Evolutionary conservation across 2,797 vertebrate genomes (phyloP).

Genomic region (Ataeniobius toweri): DNA sequence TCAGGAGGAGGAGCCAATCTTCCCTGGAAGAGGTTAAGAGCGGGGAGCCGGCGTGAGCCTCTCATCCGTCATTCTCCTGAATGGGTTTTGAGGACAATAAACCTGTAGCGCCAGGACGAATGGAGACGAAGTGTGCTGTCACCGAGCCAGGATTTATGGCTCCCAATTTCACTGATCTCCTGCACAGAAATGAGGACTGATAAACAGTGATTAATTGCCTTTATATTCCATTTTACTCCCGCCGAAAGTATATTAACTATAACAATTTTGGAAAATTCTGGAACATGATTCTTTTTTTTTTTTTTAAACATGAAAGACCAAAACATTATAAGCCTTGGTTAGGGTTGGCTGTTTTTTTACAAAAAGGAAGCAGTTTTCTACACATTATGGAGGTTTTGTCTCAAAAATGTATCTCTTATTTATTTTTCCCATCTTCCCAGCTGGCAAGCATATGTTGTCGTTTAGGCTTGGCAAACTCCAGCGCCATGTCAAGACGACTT

Average conservation of each 20-base stretch:
- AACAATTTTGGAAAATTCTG: constrained; percentile 70
- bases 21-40: constrained; percentile 69
- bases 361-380: constrained; percentile 36
- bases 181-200: constrained; percentile 85
- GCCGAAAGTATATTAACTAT: constrained; percentile 82
- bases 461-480: constrained; percentile 81
- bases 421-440: constrained; percentile 72
- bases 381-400: constrained; percentile 62
- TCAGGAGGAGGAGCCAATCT: constrained; percentile 63
- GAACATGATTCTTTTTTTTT: constrained; percentile 10
- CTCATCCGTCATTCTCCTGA: constrained; percentile 87
- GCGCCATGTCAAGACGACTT: constrained; percentile 78
- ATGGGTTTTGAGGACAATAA: constrained; percentile 89
- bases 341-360: neutral
- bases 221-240: constrained; percentile 82
- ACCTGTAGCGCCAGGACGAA: constrained; percentile 86
- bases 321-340: constrained; percentile 10
- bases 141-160: constrained; percentile 82
- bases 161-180: constrained; percentile 86
- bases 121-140: constrained; percentile 86
- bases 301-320: neutral
- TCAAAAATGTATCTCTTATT: constrained; percentile 73
- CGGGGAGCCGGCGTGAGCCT: constrained; percentile 59
- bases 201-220: constrained; percentile 89
- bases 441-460: constrained; percentile 81